A percentile compares a stretch with the other conserved stretches of the same genome.
These are phyloP conservation scores for Micromesistius poutassou DNA, from an alignment of 2,797 vertebrate genomes.

Conservation along the genomic window DNA sequence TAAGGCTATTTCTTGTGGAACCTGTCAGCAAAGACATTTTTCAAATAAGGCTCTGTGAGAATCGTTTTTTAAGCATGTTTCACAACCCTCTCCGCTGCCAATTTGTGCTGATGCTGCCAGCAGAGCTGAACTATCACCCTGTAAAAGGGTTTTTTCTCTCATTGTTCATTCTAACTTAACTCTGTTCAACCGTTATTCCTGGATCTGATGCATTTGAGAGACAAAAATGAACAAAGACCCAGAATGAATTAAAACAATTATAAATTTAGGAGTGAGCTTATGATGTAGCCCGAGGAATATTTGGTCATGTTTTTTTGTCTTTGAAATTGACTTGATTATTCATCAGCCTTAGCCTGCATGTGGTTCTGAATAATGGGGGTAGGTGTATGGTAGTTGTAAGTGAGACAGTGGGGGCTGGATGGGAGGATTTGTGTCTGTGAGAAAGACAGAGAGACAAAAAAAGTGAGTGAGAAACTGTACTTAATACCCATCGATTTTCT, in stretches of 20 bases:
- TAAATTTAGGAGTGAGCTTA: slow-evolving; percentile 1
- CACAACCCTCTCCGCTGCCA: neutral
- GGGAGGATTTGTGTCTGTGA: slow-evolving; percentile 15
- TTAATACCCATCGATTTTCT: slow-evolving; percentile 66
- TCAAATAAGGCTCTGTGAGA: neutral
- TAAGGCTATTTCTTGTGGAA: neutral
- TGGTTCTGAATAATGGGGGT: slow-evolving; percentile 49
- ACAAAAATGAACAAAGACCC: neutral
- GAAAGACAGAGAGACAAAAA: slow-evolving; percentile 18
- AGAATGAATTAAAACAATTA: neutral
- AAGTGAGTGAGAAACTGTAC: slow-evolving; percentile 36
- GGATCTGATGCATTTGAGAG: neutral
- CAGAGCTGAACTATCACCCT: neutral
- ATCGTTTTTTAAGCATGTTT: slow-evolving; percentile 1
- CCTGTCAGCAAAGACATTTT: neutral
- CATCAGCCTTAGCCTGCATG: neutral
- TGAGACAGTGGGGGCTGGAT: neutral
- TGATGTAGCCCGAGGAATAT: slow-evolving; percentile 14
- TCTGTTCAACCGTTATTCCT: neutral
- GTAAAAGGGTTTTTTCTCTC: neutral
- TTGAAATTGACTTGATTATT: slow-evolving; percentile 11
- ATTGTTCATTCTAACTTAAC: slow-evolving; percentile 1
- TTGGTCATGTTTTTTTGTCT: slow-evolving; percentile 9
- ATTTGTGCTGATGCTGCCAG: neutral
- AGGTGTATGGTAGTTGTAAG: neutral